Percentiles rank a stretch among this genome's conserved stretches.
These are phyloP conservation scores for Sparidentex hasta DNA, from an alignment of 2,797 vertebrate species.

Conservation along the genomic window DNA sequence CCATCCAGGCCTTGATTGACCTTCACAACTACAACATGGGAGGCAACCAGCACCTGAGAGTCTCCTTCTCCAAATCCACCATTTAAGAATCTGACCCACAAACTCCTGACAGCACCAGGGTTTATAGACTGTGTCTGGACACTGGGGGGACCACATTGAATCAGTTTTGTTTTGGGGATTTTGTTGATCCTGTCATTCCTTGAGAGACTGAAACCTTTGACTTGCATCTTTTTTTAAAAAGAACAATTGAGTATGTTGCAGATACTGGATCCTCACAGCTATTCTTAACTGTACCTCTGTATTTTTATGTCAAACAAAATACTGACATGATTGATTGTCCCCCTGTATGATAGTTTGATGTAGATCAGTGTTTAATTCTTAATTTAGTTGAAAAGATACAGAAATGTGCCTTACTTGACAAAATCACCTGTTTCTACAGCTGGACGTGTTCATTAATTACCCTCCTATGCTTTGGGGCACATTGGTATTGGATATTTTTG, in stretches of 20 bases:
- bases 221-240: constrained; percentile 60
- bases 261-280: constrained; percentile 68
- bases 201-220: constrained; percentile 57
- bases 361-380: constrained; percentile 80
- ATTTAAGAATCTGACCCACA: constrained; percentile 87
- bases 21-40: constrained; percentile 99
- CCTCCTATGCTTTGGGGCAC: constrained; percentile 59
- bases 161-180: constrained; percentile 64
- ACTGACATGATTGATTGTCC: constrained; percentile 84
- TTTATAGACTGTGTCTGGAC: constrained; percentile 86
- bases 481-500: constrained; percentile 44
- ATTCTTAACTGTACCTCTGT: constrained; percentile 62
- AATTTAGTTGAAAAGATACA: constrained; percentile 86
- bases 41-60: constrained; percentile 96
- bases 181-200: constrained; percentile 81
- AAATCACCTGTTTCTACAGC: constrained; percentile 74
- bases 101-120: constrained; percentile 23
- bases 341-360: constrained; percentile 74
- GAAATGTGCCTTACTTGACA: constrained; percentile 94
- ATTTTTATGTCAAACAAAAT: constrained; percentile 84
- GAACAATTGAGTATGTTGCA: constrained; percentile 74
- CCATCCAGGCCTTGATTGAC: constrained; percentile 96
- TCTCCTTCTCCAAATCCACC: constrained; percentile 98
- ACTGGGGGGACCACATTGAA: constrained; percentile 85
- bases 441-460: constrained; percentile 54